Evolutionary conservation across 2,888 invertebrate genomes (phyloP).

Genomic region (Eumacrocentrus americanus): DNA sequence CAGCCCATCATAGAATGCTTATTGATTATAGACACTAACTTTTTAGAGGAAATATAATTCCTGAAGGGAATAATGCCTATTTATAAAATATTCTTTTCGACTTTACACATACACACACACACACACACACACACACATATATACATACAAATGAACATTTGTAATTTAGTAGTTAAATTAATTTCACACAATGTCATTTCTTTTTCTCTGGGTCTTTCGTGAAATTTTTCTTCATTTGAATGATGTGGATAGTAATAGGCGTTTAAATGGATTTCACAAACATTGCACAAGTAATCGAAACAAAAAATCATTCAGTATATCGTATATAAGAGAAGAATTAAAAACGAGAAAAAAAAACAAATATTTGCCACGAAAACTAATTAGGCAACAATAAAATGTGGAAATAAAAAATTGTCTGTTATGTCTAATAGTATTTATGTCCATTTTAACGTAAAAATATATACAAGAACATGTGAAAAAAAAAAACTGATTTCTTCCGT

Average conservation of each 20-base stretch:
- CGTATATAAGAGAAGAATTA: not conserved
- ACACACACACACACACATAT: constrained; percentile 23
- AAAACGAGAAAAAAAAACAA: too few species aligned
- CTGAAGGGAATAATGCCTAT: constrained; percentile 43
- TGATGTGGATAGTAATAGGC: constrained; percentile 10
- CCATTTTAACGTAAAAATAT: constrained; percentile 19
- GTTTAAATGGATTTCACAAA: constrained; percentile 28
- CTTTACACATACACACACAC: constrained; percentile 28
- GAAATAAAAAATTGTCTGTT: constrained; percentile 15
- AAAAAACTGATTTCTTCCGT: constrained; percentile 36
- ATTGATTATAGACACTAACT: constrained; percentile 50
- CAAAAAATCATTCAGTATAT: not conserved
- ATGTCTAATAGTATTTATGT: constrained; percentile 25
- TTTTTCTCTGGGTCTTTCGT: not conserved
- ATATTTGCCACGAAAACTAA: constrained; percentile 9
- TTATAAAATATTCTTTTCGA: constrained; percentile 48
- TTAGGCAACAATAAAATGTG: constrained; percentile 11
- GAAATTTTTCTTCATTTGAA: constrained; percentile 21
- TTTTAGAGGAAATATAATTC: constrained; percentile 45
- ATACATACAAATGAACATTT: constrained; percentile 34
- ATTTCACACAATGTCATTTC: constrained; percentile 11
- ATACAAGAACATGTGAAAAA: not conserved
- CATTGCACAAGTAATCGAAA: constrained; percentile 34
- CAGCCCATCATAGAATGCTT: constrained; percentile 49
- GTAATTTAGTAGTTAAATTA: constrained; percentile 42